Evolutionary conservation across 2,888 invertebrate genomes (phyloP).

Genomic region (Odontocerum albicorne): DNA sequence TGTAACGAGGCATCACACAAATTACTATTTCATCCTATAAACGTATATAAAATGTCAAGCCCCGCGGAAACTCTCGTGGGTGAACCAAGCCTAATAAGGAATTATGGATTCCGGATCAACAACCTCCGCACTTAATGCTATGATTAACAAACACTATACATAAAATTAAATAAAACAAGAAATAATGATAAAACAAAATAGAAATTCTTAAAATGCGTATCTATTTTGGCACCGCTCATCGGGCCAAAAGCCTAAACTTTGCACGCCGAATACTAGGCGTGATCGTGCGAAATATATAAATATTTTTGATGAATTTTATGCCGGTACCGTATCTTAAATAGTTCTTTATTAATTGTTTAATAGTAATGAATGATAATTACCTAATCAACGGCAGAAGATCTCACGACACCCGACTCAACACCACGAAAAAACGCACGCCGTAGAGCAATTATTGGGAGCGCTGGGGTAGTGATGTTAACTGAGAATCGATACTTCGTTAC

Average conservation of each 20-base stretch:
- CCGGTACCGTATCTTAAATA: no score
- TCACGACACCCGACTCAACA: conserved; percentile 8
- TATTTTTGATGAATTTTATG: no score
- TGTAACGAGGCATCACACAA: neutral
- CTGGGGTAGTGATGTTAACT: conserved; percentile 5
- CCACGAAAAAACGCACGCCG: conserved; percentile 24
- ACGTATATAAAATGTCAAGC: conserved; percentile 6
- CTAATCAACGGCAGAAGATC: conserved; percentile 1
- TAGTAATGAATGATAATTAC: conserved; percentile 10
- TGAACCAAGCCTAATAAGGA: conserved; percentile 24
- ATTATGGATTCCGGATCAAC: conserved; percentile 3
- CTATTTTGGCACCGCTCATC: neutral
- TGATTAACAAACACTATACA: no score
- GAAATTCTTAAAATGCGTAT: conserved; percentile 1
- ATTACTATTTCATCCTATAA: neutral
- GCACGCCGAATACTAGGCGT: no score
- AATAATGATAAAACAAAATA: neutral
- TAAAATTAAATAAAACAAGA: no score
- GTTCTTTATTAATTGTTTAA: no score
- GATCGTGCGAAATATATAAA: no score
- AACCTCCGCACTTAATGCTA: neutral
- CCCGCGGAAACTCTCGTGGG: conserved; percentile 12
- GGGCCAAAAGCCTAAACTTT: no score
- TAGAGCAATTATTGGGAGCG: conserved; percentile 12
- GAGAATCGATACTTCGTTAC: no score